Percentiles rank a stretch among this genome's conserved stretches.
phyloP scores from a whole-genome alignment of 2,888 invertebrate genomes.

The Trichacis sp. region DNA sequence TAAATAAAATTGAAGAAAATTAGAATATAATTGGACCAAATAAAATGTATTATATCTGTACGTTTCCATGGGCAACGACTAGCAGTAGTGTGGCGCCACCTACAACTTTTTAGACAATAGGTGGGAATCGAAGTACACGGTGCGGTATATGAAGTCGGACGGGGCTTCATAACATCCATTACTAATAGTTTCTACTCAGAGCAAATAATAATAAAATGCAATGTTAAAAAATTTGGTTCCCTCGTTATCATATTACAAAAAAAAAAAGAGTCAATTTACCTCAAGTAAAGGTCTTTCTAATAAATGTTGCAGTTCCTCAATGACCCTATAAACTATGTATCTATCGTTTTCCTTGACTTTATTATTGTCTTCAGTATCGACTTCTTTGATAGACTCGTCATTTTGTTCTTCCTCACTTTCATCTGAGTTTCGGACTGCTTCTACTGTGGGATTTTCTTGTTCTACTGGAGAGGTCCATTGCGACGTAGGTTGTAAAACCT shows the following conservation, averaged over 20 bases:
- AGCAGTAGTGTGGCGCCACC: too few relatives aligned
- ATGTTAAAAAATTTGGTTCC: neutral
- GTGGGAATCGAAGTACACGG: too few relatives aligned
- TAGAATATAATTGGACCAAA: too few relatives aligned
- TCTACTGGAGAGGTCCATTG: constrained; percentile 58
- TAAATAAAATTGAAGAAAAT: too few relatives aligned
- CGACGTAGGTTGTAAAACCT: constrained; percentile 62
- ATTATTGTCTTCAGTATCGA: constrained; percentile 45
- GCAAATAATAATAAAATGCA: too few relatives aligned
- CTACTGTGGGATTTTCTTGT: constrained; percentile 55
- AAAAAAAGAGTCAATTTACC: constrained; percentile 48
- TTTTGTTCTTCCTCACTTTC: constrained; percentile 43
- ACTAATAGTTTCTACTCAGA: too few relatives aligned
- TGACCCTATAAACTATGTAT: constrained; percentile 80
- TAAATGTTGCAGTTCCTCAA: constrained; percentile 81
- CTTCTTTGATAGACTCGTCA: constrained; percentile 35
- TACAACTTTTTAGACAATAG: too few relatives aligned
- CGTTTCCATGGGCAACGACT: too few relatives aligned
- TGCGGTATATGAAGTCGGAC: too few relatives aligned
- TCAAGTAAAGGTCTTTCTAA: constrained; percentile 65
- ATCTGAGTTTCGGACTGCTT: constrained; percentile 50
- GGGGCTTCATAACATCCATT: too few relatives aligned
- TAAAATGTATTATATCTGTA: too few relatives aligned
- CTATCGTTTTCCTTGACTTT: constrained; percentile 48
- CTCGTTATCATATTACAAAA: too few relatives aligned